These are phyloP conservation scores for Scaptomyza parva DNA, from an alignment of 2,888 invertebrate species.

Conservation along the genomic window DNA sequence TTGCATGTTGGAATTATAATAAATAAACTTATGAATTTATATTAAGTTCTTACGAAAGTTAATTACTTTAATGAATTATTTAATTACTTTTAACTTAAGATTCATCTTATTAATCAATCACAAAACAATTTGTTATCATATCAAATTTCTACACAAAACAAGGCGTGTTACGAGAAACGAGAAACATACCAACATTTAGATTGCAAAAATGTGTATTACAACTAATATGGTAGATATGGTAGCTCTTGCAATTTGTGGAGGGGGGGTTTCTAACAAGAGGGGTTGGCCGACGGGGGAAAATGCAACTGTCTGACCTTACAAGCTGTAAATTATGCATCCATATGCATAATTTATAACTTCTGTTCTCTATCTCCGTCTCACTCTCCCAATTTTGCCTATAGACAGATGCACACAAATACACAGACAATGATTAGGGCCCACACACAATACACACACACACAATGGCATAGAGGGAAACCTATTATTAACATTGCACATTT, in stretches of 20 bases:
- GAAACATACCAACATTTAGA: slow-evolving; percentile 36
- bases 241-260: slow-evolving; percentile 9
- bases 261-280: too few relatives aligned
- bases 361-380: not conserved
- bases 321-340: slow-evolving; percentile 76
- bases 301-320: slow-evolving; percentile 81
- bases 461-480: slow-evolving; percentile 39
- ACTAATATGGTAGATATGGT: slow-evolving; percentile 36
- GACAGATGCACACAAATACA: slow-evolving; percentile 72
- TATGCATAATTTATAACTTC: slow-evolving; percentile 79
- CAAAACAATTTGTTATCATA: slow-evolving; percentile 9
- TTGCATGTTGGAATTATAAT: not conserved
- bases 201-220: slow-evolving; percentile 37
- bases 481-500: slow-evolving; percentile 72
- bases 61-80: not conserved
- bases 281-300: too few relatives aligned
- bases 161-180: too few relatives aligned
- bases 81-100: not conserved
- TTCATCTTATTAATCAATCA: not conserved
- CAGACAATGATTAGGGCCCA: slow-evolving; percentile 74
- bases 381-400: slow-evolving; percentile 53
- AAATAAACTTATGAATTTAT: not conserved
- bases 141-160: slow-evolving; percentile 11
- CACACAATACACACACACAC: slow-evolving; percentile 18
- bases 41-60: not conserved